Evolutionary conservation across 2,888 invertebrate species (phyloP).

Genomic region (Celastrina argiolus): DNA sequence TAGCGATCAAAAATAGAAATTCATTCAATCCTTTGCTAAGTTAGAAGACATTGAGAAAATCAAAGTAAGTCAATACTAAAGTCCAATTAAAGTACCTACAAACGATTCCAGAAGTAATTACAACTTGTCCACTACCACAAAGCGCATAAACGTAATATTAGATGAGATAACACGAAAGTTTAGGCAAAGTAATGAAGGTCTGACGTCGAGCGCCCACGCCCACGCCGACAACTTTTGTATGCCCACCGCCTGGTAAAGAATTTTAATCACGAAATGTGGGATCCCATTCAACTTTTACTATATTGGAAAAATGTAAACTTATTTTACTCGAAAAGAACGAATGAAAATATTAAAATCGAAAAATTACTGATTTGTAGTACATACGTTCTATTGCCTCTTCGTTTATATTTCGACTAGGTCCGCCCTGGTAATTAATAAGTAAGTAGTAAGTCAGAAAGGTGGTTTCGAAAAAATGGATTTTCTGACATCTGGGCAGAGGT

Average conservation of each 20-base stretch:
- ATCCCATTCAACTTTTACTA: neutral
- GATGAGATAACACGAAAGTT: neutral
- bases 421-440: no score
- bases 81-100: no score
- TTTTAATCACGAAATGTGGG: neutral
- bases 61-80: neutral
- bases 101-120: neutral
- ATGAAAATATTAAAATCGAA: no score
- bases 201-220: neutral
- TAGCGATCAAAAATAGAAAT: no score
- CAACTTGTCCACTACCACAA: slow-evolving; percentile 3
- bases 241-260: neutral
- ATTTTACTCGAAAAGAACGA: neutral
- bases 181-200: neutral
- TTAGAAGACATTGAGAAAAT: neutral
- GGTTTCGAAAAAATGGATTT: no score
- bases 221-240: neutral
- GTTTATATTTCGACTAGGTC: no score
- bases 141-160: neutral
- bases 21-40: no score
- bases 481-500: no score
- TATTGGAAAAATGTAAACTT: neutral
- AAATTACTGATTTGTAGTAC: no score
- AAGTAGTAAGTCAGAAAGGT: no score
- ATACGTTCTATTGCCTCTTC: no score